phyloP scores from a whole-genome alignment of 2,888 invertebrate genomes.

The Ormyrus nitidulus region DNA sequence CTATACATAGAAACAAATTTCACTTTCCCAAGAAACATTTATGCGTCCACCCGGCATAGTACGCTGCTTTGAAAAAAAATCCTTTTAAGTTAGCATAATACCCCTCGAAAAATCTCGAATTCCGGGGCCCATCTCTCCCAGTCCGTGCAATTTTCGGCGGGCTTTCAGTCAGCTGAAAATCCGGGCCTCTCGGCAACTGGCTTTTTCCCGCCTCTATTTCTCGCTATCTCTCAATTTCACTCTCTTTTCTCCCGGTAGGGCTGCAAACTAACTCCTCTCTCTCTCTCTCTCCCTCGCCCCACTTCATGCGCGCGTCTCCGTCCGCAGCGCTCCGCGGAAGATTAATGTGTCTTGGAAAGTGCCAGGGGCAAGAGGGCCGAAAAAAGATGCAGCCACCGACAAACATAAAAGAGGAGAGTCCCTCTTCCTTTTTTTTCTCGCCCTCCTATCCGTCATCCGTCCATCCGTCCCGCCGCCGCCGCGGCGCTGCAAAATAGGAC shows the following conservation, averaged over 20 bases:
- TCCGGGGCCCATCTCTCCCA: background rate
- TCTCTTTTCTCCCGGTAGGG: background rate
- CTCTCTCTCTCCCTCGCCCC: background rate
- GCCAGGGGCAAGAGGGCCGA: constrained; percentile 14
- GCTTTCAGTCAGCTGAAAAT: too few relatives aligned
- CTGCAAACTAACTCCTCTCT: background rate
- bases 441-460: background rate
- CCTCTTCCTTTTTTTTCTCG: background rate
- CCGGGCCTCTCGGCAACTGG: too few relatives aligned
- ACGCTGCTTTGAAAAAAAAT: too few relatives aligned
- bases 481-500: background rate
- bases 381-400: constrained; percentile 16
- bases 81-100: too few relatives aligned
- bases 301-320: background rate
- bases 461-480: too few relatives aligned
- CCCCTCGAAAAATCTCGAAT: too few relatives aligned
- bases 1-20: too few relatives aligned
- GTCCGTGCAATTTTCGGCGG: background rate
- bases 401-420: background rate
- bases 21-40: too few relatives aligned
- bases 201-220: too few relatives aligned
- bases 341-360: constrained; percentile 44
- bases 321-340: background rate
- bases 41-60: too few relatives aligned
- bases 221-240: background rate